Evolutionary conservation across 2,888 invertebrate genomes (phyloP).

Genomic region (Rambutsinella grinnellia): DNA sequence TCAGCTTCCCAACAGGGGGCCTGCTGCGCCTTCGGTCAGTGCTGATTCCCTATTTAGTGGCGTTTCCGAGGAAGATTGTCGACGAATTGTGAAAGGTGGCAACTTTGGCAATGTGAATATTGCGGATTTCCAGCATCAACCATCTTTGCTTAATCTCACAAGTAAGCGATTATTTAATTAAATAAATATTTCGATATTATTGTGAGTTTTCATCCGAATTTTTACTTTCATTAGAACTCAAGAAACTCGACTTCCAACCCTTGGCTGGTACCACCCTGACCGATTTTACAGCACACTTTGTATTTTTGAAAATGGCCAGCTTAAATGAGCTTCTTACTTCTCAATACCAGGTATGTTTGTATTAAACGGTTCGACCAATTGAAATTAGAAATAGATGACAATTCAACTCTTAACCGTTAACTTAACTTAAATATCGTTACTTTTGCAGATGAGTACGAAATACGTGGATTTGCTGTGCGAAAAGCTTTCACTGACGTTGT

Average conservation of each 20-base stretch:
- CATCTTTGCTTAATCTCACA: constrained; percentile 33
- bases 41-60: constrained; percentile 41
- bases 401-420: no score
- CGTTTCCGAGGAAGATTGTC: constrained; percentile 26
- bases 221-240: neutral
- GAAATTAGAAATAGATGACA: no score
- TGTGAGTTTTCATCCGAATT: no score
- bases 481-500: no score
- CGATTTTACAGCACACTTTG: neutral
- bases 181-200: no score
- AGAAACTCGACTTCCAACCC: neutral
- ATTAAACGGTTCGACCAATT: no score
- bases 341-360: no score
- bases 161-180: constrained; percentile 19
- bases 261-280: neutral
- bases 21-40: constrained; percentile 32
- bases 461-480: no score
- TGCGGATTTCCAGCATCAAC: constrained; percentile 23
- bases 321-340: no score
- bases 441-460: no score
- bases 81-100: constrained; percentile 26
- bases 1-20: constrained; percentile 7
- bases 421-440: no score
- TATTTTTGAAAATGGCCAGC: neutral
- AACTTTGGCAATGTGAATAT: constrained; percentile 31